Evolutionary conservation across 2,797 vertebrate species (phyloP).

Genomic region (Sylvia borin): DNA sequence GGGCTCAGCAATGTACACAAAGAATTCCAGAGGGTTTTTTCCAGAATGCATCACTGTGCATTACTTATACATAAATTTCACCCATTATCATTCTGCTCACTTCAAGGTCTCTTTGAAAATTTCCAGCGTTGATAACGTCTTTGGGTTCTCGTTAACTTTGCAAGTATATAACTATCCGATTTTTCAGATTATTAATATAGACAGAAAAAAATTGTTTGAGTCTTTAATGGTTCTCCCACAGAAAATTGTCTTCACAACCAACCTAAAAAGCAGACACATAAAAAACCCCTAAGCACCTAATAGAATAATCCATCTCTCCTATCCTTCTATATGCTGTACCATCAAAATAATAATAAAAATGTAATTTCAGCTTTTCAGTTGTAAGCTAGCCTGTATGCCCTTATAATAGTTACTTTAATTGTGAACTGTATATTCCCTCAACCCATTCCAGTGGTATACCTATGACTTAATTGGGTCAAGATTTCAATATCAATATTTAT

Average conservation of each 20-base stretch:
- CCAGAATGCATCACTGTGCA: neutral
- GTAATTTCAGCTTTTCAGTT: neutral
- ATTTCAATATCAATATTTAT: neutral
- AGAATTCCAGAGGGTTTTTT: neutral
- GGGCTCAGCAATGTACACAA: neutral
- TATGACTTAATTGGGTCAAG: neutral
- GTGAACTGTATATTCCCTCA: neutral
- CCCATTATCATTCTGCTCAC: neutral
- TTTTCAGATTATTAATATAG: neutral
- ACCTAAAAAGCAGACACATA: neutral
- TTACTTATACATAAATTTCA: neutral
- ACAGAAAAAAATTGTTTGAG: neutral
- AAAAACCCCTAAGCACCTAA: fast-evolving
- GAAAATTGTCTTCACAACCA: neutral
- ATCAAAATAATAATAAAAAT: neutral
- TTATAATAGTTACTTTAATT: neutral
- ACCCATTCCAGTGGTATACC: neutral
- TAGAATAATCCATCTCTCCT: neutral
- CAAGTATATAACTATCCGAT: neutral
- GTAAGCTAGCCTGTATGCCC: neutral
- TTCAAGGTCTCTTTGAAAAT: neutral
- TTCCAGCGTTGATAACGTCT: neutral
- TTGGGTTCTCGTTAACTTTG: neutral
- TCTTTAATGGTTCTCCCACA: neutral
- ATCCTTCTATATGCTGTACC: neutral